Evolutionary conservation across 2,797 vertebrate genomes (phyloP).

Genomic region (Phaenicophaeus curvirostris): DNA sequence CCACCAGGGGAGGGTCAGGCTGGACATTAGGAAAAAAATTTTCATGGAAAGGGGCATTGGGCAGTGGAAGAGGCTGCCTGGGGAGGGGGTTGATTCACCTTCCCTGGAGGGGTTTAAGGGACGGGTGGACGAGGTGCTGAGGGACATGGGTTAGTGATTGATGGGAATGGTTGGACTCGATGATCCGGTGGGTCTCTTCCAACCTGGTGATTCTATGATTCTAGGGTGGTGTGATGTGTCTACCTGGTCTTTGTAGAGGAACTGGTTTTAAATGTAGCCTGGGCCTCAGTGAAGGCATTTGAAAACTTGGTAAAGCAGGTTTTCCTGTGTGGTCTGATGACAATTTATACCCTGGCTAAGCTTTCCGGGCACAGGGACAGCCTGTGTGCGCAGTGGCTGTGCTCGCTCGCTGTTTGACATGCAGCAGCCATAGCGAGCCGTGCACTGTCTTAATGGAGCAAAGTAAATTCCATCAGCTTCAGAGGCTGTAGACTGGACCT

Average conservation of each 20-base stretch:
- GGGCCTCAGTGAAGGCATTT: fast-evolving
- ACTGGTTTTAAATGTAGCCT: neutral
- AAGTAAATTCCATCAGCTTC: slow-evolving; percentile 62
- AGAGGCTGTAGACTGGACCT: slow-evolving; percentile 45
- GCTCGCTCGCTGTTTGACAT: neutral
- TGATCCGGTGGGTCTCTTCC: no score
- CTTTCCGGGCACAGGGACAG: neutral
- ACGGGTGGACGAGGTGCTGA: no score
- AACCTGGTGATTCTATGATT: no score
- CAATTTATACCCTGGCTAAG: neutral
- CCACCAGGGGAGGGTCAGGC: no score
- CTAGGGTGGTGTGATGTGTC: fast-evolving
- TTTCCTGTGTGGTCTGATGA: neutral
- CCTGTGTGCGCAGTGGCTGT: neutral
- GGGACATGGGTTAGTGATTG: no score
- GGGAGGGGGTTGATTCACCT: no score
- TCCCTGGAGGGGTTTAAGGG: no score
- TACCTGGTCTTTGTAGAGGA: neutral
- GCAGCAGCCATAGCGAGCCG: neutral
- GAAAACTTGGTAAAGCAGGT: neutral
- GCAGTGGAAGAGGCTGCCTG: no score
- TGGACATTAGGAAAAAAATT: no score
- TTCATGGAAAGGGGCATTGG: no score
- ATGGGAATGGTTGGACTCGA: no score
- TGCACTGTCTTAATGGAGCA: slow-evolving; percentile 61